Evolutionary conservation across 2,797 vertebrate species (phyloP).

Genomic region (Sus cebifrons): DNA sequence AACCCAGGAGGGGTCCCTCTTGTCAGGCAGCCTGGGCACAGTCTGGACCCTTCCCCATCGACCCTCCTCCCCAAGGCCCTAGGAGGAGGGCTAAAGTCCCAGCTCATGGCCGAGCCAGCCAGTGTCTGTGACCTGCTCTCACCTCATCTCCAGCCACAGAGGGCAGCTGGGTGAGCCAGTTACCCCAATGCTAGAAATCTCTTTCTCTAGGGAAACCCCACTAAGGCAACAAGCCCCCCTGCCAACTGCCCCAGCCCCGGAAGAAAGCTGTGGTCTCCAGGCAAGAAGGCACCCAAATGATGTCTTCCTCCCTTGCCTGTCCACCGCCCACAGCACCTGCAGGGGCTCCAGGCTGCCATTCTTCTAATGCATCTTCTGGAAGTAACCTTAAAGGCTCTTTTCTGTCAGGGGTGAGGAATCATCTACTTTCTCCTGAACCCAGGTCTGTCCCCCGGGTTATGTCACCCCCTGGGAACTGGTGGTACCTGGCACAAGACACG

Average conservation of each 20-base stretch:
- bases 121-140: not conserved
- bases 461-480: not conserved
- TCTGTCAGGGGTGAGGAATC: not conserved
- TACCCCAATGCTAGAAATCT: not conserved
- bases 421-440: not conserved
- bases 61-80: not conserved
- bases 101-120: not conserved
- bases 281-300: not conserved
- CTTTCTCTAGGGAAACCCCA: not conserved
- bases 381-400: not conserved
- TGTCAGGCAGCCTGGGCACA: not conserved
- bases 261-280: not conserved
- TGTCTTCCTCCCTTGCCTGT: not conserved
- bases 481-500: not conserved
- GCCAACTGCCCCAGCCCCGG: not conserved
- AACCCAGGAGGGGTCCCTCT: not conserved
- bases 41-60: not conserved
- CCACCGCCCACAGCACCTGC: not conserved
- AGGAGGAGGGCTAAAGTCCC: not conserved
- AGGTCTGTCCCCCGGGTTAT: not conserved
- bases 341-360: not conserved
- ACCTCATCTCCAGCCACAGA: not conserved
- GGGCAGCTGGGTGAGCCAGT: not conserved
- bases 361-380: not conserved
- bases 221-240: not conserved